phyloP scores from a whole-genome alignment of 2,888 invertebrate species.

The Drosophila macrothrix region DNA sequence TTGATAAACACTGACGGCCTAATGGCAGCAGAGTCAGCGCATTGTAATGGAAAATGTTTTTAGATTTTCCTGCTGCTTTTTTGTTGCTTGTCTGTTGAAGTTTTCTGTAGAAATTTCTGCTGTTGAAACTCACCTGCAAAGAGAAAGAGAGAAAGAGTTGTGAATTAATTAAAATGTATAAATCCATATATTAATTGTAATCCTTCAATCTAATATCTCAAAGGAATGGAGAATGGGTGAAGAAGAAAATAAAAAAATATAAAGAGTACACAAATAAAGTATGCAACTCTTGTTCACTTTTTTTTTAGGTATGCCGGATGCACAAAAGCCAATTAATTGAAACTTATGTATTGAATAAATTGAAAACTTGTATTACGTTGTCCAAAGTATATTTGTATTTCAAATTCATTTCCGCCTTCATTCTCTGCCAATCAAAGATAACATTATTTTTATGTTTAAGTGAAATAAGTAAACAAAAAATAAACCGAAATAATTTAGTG shows the following conservation, averaged over 20 bases:
- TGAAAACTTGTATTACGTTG: neutral
- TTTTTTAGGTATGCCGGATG: neutral
- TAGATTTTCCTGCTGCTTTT: slow-evolving; percentile 21
- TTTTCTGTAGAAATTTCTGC: slow-evolving; percentile 9
- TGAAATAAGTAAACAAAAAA: neutral
- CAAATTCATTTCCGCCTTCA: neutral
- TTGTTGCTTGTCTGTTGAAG: neutral
- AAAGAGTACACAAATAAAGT: neutral
- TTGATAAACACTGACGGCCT: slow-evolving; percentile 59
- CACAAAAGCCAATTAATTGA: neutral
- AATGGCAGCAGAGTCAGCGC: slow-evolving; percentile 48
- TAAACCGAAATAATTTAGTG: neutral
- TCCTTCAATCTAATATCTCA: neutral
- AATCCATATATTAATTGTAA: neutral
- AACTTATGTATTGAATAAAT: neutral
- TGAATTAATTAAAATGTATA: slow-evolving; percentile 42
- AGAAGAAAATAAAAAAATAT: neutral
- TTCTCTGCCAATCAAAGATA: no score
- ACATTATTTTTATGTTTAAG: neutral
- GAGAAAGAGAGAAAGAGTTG: slow-evolving; percentile 8
- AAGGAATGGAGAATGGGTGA: neutral
- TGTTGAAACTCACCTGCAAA: slow-evolving; percentile 66
- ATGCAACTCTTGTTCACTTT: neutral
- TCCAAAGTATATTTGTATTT: neutral
- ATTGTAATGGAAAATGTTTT: slow-evolving; percentile 41